These are phyloP conservation scores for Cliona cf. orientalis DNA, from an alignment of 37 sponge, comb jelly and placozoan species.

Conservation along the genomic window DNA sequence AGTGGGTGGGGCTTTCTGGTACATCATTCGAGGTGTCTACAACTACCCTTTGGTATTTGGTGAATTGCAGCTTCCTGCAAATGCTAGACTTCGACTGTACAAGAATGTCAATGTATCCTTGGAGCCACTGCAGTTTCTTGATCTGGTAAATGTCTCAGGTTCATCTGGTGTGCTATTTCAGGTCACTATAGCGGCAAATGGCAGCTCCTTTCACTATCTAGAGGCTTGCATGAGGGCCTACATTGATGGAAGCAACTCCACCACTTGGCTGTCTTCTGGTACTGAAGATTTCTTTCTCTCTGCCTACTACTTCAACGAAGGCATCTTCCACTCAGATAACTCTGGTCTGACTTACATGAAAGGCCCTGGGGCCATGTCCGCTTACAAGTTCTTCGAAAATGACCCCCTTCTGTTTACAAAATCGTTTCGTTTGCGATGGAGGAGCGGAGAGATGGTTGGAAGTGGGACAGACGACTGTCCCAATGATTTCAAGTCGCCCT, in stretches of 20 bases:
- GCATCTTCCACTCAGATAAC: slow-evolving; percentile 64
- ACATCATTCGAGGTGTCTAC: slow-evolving; percentile 83
- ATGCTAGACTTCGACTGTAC: slow-evolving; percentile 65
- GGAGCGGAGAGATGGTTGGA: slow-evolving; percentile 69
- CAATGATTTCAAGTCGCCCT: slow-evolving; percentile 49
- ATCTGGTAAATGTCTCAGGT: slow-evolving; percentile 41
- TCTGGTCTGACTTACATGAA: slow-evolving; percentile 60
- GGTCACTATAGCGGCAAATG: slow-evolving; percentile 62
- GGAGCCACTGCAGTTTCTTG: slow-evolving; percentile 54
- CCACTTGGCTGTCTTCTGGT: slow-evolving; percentile 5
- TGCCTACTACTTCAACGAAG: slow-evolving; percentile 83
- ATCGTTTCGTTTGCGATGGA: slow-evolving; percentile 68
- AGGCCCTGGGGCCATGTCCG: slow-evolving; percentile 49
- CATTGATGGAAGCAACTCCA: slow-evolving; percentile 54
- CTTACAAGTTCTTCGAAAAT: slow-evolving; percentile 87
- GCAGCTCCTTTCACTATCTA: slow-evolving; percentile 62
- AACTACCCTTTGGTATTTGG: slow-evolving; percentile 75
- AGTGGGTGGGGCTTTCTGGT: slow-evolving; percentile 46
- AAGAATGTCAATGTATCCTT: slow-evolving; percentile 55
- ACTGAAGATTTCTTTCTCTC: slow-evolving; percentile 90
- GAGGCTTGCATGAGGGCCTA: slow-evolving; percentile 79
- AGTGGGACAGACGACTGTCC: slow-evolving; percentile 66
- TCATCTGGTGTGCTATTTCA: slow-evolving; percentile 66
- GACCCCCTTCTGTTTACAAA: slow-evolving; percentile 81
- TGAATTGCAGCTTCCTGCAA: slow-evolving; percentile 61